A percentile compares a stretch with the other conserved stretches of the same genome.
phyloP scores from a whole-genome alignment of 2,888 invertebrate species.

The Pyrrhosoma nymphula region DNA sequence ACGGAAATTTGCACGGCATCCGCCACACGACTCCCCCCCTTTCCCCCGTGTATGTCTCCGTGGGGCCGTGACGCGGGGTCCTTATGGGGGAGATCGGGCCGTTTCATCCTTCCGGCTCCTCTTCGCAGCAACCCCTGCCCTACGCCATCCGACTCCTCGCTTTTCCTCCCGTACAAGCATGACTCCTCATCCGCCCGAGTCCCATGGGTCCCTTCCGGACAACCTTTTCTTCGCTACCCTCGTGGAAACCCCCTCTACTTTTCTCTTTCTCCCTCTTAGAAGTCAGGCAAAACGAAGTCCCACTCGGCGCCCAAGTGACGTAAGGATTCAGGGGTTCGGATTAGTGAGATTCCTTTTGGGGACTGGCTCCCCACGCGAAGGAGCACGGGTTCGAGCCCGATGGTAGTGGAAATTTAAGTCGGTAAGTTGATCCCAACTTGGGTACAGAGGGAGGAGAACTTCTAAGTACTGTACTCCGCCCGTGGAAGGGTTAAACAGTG shows the following conservation, averaged over 20 bases:
- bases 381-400: too few species aligned
- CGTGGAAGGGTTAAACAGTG: too few species aligned
- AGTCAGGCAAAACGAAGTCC: neutral
- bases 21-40: constrained; percentile 35
- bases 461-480: too few species aligned
- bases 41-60: neutral
- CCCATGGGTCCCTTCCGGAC: constrained; percentile 2
- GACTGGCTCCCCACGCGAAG: too few species aligned
- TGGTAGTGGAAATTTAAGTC: too few species aligned
- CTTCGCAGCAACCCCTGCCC: neutral
- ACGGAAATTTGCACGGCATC: constrained; percentile 60
- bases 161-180: neutral
- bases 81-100: constrained; percentile 34
- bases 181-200: neutral
- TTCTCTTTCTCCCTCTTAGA: neutral
- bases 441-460: too few species aligned
- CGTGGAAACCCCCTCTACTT: neutral
- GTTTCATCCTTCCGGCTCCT: constrained; percentile 28
- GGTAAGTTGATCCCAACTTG: too few species aligned
- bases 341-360: too few species aligned
- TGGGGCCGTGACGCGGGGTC: neutral
- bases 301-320: neutral
- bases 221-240: neutral
- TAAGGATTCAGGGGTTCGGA: too few species aligned
- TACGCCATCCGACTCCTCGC: neutral